phyloP scores from a whole-genome alignment of 2,797 vertebrate species.

The Lacerta bilineata region DNA sequence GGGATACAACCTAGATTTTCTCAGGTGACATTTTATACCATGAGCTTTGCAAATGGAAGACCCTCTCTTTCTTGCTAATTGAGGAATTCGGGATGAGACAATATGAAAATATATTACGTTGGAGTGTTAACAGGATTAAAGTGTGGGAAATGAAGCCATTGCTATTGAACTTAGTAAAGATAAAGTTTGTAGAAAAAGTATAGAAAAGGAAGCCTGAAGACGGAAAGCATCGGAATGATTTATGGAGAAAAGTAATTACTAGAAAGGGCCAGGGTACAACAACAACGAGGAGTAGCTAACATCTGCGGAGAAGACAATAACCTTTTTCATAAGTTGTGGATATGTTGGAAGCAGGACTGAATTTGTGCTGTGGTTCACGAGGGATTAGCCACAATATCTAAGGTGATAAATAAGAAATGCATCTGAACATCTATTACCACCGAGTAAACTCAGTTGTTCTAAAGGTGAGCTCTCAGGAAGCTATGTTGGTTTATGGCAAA shows the following conservation, averaged over 20 bases:
- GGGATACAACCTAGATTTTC: constrained; percentile 51
- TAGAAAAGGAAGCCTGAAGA: constrained; percentile 58
- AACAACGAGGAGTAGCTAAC: not conserved
- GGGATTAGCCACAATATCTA: not conserved
- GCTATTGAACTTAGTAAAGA: constrained; percentile 56
- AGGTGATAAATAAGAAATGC: not conserved
- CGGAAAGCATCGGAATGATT: constrained; percentile 57
- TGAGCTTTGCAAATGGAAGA: constrained; percentile 19
- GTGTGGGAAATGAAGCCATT: constrained; percentile 53
- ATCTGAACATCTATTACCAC: not conserved
- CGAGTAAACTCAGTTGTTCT: not conserved
- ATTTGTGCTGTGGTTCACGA: not conserved
- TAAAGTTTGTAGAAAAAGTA: constrained; percentile 52
- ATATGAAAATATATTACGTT: constrained; percentile 47
- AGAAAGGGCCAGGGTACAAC: constrained; percentile 28
- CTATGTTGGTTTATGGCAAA: not conserved
- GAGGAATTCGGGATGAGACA: constrained; percentile 51
- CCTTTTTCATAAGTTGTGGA: not conserved
- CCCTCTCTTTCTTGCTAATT: constrained; percentile 48
- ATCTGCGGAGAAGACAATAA: not conserved
- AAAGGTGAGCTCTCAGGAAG: not conserved
- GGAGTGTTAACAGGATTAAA: constrained; percentile 51
- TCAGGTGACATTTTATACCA: constrained; percentile 44
- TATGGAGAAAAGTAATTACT: constrained; percentile 44
- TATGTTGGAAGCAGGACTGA: not conserved